Base-by-base conservation (phyloP, 1,140 invertebrate genomes). In the Procambarus clarkii region DNA sequence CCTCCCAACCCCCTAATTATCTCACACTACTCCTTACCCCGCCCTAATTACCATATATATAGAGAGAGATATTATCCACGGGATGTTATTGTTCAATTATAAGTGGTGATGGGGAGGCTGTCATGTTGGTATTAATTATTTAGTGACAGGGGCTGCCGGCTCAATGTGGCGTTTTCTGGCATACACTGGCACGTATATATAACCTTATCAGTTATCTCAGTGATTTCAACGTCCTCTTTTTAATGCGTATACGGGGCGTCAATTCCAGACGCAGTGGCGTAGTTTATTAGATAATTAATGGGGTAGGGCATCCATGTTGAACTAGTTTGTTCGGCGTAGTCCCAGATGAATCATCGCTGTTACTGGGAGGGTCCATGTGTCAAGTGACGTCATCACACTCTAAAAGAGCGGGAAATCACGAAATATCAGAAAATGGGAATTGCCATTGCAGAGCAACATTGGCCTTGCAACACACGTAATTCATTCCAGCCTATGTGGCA, bases 351-450 rank as follows among this genome's bases (percentile, higher is more conserved):
- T 91, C 88, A 91, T 91, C 81, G 88, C 82, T 64, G 88, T 91
- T 91, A 84, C 88, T 91, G 88, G 88, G 88, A 84, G 88, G 88
- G 88, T 91, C 88, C 88, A 91, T 91, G 88, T 91, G 88, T 91
- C 88, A 91, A 87, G 87, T 91, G 88, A 91, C 88, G 88, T 91
- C 88, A 91, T 74, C 45, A 15, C 7, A 11, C 64, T 58, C 77
- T 5, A 54, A 45, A 50, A 76, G 85, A 76, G 48, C 74, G 85
- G 85, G 85, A 86, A 86, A 78, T 54, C n/a, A 78, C 60, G 85
- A 86, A 86, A 77, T 24, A 74, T 74, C 24, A 86, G 83, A 74
- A 86, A 85, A 85, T 71, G 82, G 82, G 82, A 85, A 45, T 85
- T 85, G 45, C 82, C 34, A 45, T 74, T 85, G 69, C 69, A 46